Percentiles rank a stretch among this genome's conserved stretches.
Evolutionary conservation across 23 tunicate species (phyloP).

Genomic region (Ascidia mentula): DNA sequence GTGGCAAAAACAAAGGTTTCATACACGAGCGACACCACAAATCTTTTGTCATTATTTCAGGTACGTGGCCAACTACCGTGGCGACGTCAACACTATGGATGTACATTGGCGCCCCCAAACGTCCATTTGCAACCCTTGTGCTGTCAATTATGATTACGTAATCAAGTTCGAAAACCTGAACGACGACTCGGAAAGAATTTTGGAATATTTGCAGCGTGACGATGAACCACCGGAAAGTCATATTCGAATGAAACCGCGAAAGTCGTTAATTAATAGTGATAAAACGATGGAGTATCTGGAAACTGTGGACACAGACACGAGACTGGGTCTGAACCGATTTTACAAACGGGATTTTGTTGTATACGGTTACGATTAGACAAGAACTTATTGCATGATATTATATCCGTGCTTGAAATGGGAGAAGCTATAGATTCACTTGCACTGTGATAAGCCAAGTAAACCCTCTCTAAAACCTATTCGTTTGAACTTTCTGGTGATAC

Average conservation of each 20-base stretch:
- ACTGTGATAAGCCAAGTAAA: no score
- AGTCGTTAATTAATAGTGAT: neutral
- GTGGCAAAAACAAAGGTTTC: no score
- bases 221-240: neutral
- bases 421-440: no score
- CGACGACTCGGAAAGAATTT: constrained; percentile 33
- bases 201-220: constrained; percentile 43
- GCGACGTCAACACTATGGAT: no score
- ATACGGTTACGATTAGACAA: neutral
- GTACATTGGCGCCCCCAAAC: constrained; percentile 61
- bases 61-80: no score
- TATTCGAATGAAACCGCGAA: neutral
- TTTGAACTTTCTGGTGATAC: no score
- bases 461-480: no score
- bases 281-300: neutral
- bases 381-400: no score
- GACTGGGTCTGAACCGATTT: neutral
- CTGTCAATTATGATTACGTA: constrained; percentile 41
- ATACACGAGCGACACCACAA: no score
- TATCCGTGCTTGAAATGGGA: no score
- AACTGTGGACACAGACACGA: neutral
- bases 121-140: constrained; percentile 68
- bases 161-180: constrained; percentile 37
- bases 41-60: no score
- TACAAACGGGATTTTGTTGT: neutral